Evolutionary conservation across 2,797 vertebrate genomes (phyloP), one percentile per base, ranked within the genome.

Genomic region (Euthynnus affinis): DNA sequence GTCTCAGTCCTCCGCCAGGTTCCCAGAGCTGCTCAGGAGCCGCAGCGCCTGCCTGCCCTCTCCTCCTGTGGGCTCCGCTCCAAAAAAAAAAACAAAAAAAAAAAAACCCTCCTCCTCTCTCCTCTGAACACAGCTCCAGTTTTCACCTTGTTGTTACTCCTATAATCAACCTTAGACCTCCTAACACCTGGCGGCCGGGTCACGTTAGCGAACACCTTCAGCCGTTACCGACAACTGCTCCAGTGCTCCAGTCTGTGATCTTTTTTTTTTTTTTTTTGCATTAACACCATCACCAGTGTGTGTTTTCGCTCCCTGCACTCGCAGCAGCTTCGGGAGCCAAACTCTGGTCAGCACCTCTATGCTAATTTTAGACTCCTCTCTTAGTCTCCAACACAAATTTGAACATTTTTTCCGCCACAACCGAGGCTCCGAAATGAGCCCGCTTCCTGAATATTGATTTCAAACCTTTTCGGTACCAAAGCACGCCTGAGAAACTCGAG

Each of bases 331-430:
- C 57, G 0, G 0, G 44, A 79, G 78, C 78, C 83, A 82, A 80
- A 74, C 66, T 37, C 17, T 40, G 66, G 58, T 79, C 78, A 85
- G 76, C 82, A 87, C 84, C 68, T 88, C 80, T 2, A 3, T 53
- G 71, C 71, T 90, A 74, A 81, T 85, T 86, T 83, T 79, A 82
- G 82, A 76, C 65, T 62, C 61, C 65, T 62, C 61, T 55, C 52
- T 6, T 7, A n/a, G 55, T 34, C 42, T 83, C 82, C 84, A 80
- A 73, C 71, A 80, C 42, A 74, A 66, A 73, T 81, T 82, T 65
- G 20, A 3, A 76, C 49, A 61, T 74, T 84, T 74, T 84, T 86
- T 82, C 81, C 66, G 1, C 32, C 40, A 29, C 51, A 34, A 66
- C 29, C 13, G 15, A 4, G 52, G 3, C 56, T 71, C 69, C 65